phyloP scores from a whole-genome alignment of 2,888 invertebrate genomes.

The Lithophane leautieri region DNA sequence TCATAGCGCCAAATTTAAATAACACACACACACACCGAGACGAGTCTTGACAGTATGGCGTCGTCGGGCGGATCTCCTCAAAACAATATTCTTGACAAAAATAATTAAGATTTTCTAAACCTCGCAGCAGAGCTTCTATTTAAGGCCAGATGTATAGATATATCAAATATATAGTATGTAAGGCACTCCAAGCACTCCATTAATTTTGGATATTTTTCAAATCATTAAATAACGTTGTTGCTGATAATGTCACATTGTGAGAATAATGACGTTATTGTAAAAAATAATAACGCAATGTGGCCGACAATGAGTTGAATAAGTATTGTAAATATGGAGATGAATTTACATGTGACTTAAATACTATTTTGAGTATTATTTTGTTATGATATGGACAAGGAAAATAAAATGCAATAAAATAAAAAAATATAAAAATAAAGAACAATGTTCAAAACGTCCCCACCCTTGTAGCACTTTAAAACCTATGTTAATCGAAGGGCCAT shows the following conservation, averaged over 20 bases:
- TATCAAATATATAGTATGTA: conserved; percentile 1
- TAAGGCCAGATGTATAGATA: conserved; percentile 25
- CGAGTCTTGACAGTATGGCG: no score
- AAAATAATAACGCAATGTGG: conserved; percentile 6
- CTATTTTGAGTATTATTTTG: no score
- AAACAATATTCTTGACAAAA: conserved; percentile 9
- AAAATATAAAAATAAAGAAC: no score
- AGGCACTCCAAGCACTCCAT: not conserved
- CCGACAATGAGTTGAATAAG: not conserved
- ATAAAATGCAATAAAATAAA: no score
- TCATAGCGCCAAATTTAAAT: no score
- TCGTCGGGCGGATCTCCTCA: no score
- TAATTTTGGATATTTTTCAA: conserved; percentile 16
- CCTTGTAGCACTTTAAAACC: no score
- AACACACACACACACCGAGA: no score
- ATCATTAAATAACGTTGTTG: conserved; percentile 9
- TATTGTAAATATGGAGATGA: not conserved
- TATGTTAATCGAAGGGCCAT: no score
- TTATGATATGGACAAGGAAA: no score
- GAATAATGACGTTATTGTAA: conserved; percentile 9
- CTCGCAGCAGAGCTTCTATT: conserved; percentile 36
- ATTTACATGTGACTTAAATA: not conserved
- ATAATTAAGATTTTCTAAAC: conserved; percentile 10
- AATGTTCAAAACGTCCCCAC: no score
- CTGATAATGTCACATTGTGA: conserved; percentile 7